phyloP scores from a whole-genome alignment of 2,888 invertebrate species.

The Gasteruption jaculator region DNA sequence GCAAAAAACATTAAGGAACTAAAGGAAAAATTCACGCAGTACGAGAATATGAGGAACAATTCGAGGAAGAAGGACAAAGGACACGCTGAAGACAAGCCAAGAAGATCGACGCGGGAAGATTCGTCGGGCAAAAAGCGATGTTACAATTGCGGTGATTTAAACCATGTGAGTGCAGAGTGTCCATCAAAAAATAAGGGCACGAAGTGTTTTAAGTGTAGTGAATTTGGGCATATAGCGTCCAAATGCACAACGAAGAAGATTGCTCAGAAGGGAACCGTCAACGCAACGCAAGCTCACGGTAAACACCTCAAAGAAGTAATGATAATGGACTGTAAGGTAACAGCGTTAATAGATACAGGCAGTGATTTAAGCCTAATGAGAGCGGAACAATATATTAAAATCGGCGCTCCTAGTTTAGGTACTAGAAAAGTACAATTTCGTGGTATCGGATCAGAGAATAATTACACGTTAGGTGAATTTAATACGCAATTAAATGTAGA shows the following conservation, averaged over 20 bases:
- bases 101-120: neutral
- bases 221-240: slow-evolving; percentile 24
- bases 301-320: slow-evolving; percentile 14
- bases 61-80: neutral
- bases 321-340: slow-evolving; percentile 10
- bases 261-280: slow-evolving; percentile 7
- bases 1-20: slow-evolving; percentile 11
- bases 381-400: too few species aligned
- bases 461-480: slow-evolving; percentile 6
- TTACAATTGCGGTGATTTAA: slow-evolving; percentile 22
- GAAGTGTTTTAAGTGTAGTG: slow-evolving; percentile 26
- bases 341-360: slow-evolving; percentile 19
- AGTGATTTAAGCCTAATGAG: slow-evolving; percentile 20
- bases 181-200: slow-evolving; percentile 18
- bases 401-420: slow-evolving; percentile 12
- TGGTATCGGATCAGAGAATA: slow-evolving; percentile 4
- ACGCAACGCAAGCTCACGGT: neutral
- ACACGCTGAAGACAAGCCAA: neutral
- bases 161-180: slow-evolving; percentile 22
- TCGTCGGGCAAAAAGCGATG: too few species aligned
- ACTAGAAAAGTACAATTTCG: slow-evolving; percentile 8
- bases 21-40: slow-evolving; percentile 2
- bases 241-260: slow-evolving; percentile 15
- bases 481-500: neutral
- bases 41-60: slow-evolving; percentile 3